Evolutionary conservation across 2,113 vertebrate genomes (phyloP), one percentile per base, ranked within the genome.

Genomic region (Gymnarchus niloticus): DNA sequence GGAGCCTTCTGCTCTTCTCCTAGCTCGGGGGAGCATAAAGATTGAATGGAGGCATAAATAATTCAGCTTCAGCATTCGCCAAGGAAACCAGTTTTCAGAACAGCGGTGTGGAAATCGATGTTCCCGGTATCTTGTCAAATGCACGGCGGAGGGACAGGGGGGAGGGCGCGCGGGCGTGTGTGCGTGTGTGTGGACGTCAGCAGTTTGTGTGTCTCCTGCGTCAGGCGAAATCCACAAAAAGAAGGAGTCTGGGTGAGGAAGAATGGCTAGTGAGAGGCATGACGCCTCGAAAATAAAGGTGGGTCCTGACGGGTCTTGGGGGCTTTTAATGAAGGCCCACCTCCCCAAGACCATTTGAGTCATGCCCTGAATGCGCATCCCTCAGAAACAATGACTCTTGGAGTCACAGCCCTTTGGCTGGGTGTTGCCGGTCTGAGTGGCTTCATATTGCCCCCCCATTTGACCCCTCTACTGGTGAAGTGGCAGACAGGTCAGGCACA

Each of bases 1-100:
- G 92, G 92, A 92, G 92, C 89, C 89, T 87, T 89, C 86, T 89
- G 89, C 92, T 93, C 92, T 93, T 89, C 88, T 91, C 1, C 14
- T 25, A 9, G 54, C 10, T 4, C 54, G 23, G 37, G 21, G 89
- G 85, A 85, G 90, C 92, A 93, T 95, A 91, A 94, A 94, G 93
- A 92, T 93, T 94, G 92, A 94, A 95, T 93, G 93, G 93, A 87
- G 89, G 82, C 88, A 94, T 95, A 92, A 95, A 95, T 95, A 93
- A 94, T 95, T 95, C 93, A 95, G 89, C 19, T n/a, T 90, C 87
- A 89, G 90, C 92, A 94, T 93, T 92, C 90, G 89, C 88, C 81
- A 73, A 91, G 56, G 93, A 95, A 94, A 92, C 89, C 83, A 90
- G 88, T 92, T 94, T 93, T 92, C 88, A 83, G 54, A 59, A 83